Conservation (phyloP, 2,888 invertebrate genomes). For the Mythimna pallens region DNA sequence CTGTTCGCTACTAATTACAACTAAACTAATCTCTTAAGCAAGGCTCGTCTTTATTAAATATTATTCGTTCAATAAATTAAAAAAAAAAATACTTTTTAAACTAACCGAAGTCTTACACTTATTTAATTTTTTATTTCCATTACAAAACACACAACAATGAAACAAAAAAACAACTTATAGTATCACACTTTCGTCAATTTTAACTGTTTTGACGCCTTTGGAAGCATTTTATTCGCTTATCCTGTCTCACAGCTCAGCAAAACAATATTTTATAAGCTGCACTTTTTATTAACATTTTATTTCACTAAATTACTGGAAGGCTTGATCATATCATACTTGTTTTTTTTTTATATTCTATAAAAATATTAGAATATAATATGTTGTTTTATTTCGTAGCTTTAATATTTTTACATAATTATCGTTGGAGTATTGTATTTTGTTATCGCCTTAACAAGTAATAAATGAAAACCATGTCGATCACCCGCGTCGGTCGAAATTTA, state of each 20-base stretch:
- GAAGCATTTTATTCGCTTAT: conserved; percentile 84
- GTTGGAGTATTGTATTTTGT: conserved; percentile 86
- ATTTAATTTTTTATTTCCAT: conserved; percentile 78
- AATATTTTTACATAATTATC: conserved; percentile 83
- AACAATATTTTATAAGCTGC: conserved; percentile 84
- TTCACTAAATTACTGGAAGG: conserved; percentile 90
- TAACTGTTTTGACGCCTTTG: conserved; percentile 82
- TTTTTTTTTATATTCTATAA: conserved; percentile 89
- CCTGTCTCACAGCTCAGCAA: conserved; percentile 88
- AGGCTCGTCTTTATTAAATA: conserved; percentile 90
- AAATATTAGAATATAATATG: conserved; percentile 89
- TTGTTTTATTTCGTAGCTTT: conserved; percentile 80
- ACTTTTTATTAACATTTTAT: conserved; percentile 76
- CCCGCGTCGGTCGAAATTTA: conserved; percentile 59
- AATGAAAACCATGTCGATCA: conserved; percentile 71
- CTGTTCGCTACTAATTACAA: conserved; percentile 83
- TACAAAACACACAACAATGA: conserved; percentile 90
- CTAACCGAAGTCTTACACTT: conserved; percentile 83
- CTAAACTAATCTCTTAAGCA: conserved; percentile 89
- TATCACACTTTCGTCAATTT: conserved; percentile 89
- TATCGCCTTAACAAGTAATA: conserved; percentile 78
- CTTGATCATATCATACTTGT: conserved; percentile 88
- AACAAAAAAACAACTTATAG: conserved; percentile 88
- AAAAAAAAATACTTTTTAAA: conserved; percentile 76
- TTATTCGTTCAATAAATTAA: conserved; percentile 88